Base-by-base conservation (phyloP, 2,797 vertebrate species). In the Trachops cirrhosus region DNA sequence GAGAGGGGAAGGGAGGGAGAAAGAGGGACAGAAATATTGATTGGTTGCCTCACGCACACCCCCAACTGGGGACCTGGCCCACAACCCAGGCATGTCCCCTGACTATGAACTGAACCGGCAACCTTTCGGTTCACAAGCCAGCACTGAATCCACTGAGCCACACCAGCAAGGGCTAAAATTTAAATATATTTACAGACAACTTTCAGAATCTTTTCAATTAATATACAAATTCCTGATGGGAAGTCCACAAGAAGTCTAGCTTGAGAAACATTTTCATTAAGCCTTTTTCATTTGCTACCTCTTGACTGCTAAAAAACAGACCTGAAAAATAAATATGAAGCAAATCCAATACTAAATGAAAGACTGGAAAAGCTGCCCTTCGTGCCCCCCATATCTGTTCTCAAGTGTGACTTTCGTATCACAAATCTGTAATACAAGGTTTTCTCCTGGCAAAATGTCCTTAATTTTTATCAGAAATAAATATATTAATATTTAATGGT, bases 191-290 rank as follows among this genome's bases (percentile, higher is more conserved):
- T 26, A 59, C 12, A 29, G 24, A 52, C 34, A 88, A 74, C 37
- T 93, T 83, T 83, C 46, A 83, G 37, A 93, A 67, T 12, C 16
- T 34, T 50, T 32, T 77, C 37, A 78, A 24, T 15, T 48, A 70
- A 86, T 48, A 52, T 57, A 78, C 26, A 79, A 79, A 86, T 32
- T 32, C 62, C 74, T 57, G 37, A 24, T 22, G n/a, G 32, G 29
- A 77, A 16, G 70, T 46, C 18, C n/a, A 54, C 4, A 59, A 18
- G 22, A 57, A 57, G 54, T 26, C 24, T 11, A 57, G 54, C 54
- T 57, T 57, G 54, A 57, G 54, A 78, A 95, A 64, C 29, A 89
- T 37, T 89, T 92, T 71, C 16, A 89, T 85, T 92, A 78, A 89
- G 84, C 39, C 62, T 89, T 29, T 39, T 32, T 71, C 62, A 89